Conservation (phyloP, 1,140 invertebrate species). For the Nilaparvata lugens region DNA sequence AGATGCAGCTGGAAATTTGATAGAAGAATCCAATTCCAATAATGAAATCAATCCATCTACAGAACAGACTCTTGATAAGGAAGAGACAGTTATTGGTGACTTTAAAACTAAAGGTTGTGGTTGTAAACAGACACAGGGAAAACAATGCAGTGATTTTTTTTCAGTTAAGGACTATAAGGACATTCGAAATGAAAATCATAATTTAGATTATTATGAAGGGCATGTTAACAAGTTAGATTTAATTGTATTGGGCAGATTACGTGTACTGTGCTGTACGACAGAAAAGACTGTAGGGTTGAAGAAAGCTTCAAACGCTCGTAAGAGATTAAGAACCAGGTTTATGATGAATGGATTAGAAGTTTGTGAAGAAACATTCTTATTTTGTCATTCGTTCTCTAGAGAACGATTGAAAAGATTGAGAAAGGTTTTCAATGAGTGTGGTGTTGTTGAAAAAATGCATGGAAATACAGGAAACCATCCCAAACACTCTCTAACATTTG, state of each 20-base stretch:
- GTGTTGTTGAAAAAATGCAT: neutral
- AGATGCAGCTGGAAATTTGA: too few species aligned
- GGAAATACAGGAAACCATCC: slow-evolving; percentile 4
- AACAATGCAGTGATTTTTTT: neutral
- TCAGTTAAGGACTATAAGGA: neutral
- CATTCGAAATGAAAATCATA: neutral
- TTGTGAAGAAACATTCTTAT: slow-evolving; percentile 10
- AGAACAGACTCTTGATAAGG: too few species aligned
- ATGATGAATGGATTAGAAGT: neutral
- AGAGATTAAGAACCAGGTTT: neutral
- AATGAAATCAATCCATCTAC: too few species aligned
- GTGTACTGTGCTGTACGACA: neutral
- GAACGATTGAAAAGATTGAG: slow-evolving; percentile 9
- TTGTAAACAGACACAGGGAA: neutral
- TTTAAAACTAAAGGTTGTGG: neutral
- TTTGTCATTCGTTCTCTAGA: too few species aligned
- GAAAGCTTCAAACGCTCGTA: neutral
- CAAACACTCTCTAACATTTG: neutral
- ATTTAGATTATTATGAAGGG: neutral
- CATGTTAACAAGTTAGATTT: neutral
- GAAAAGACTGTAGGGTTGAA: neutral
- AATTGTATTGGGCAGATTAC: neutral
- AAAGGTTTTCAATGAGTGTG: slow-evolving; percentile 2
- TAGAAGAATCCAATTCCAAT: too few species aligned
- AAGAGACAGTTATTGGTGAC: neutral